Base-by-base conservation (phyloP, 1,140 invertebrate species). In the Drosophila chauvacae region DNA sequence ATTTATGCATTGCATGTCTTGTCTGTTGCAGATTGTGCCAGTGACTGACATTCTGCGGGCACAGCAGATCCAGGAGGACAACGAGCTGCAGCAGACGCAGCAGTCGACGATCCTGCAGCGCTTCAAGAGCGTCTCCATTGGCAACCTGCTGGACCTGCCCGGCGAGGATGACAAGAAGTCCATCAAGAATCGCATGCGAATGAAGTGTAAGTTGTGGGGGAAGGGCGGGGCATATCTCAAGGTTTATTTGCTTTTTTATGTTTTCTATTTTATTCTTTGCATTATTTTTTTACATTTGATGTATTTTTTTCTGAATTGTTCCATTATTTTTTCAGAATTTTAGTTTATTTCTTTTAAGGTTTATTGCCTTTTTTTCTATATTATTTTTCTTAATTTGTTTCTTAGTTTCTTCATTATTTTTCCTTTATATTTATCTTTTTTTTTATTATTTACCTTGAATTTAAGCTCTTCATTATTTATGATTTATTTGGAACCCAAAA, bases 81-180 rank as follows among this genome's bases (percentile, higher is more conserved):
- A 66, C 44, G 87, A 91, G 51, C 68, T 71, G 45, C 87, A 75
- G 45, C 84, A 82, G 61, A 62, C 69, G 20, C 87, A 85, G 42
- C 86, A 81, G 75, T 58, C 72, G 11, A 76, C 72, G 60, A 81
- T 72, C 51, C 57, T 91, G 33, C 83, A 90, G 48, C 77, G 77
- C 56, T 90, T 71, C 63, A 92, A 92, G 60, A 92, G 91, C 76
- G 81, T 75, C 51, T 92, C 91, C 50, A 87, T 79, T 39, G 91
- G 80, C 16, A 91, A 92, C 56, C 63, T 92, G 35, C 45, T 79
- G 26, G 90, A 92, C n/a, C 45, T 92, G 42, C 91, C 91, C 26
- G 77, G 60, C 20, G 88, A 90, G 53, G 87, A 92, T 55, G 91
- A 92, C 57, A 92, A 92, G 70, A 91, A 91, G 75, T 90, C 91